Conservation (phyloP, 1,140 invertebrate genomes). For the Lutraria rhynchaena region DNA sequence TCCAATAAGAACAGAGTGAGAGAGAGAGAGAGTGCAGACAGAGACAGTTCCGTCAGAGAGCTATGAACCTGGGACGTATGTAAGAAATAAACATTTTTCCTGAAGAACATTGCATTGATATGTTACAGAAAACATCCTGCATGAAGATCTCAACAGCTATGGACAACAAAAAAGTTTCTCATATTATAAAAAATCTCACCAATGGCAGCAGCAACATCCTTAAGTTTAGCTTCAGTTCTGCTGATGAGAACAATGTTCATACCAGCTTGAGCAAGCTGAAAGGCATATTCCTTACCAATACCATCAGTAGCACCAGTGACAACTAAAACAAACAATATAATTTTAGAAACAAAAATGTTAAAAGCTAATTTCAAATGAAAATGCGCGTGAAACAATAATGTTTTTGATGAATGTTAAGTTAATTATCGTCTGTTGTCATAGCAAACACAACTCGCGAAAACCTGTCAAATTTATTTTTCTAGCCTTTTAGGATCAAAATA, state of each 20-base stretch:
- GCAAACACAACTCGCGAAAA: not conserved
- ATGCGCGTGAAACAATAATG: not conserved
- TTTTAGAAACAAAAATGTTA: slow-evolving; percentile 5
- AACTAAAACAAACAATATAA: slow-evolving; percentile 86
- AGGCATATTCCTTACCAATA: slow-evolving; percentile 93
- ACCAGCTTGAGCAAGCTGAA: slow-evolving; percentile 90
- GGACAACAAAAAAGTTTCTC: slow-evolving; percentile 77
- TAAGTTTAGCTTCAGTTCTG: slow-evolving; percentile 91
- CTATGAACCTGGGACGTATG: not conserved
- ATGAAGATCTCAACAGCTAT: slow-evolving; percentile 70
- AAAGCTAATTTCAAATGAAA: not conserved
- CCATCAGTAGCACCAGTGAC: slow-evolving; percentile 96
- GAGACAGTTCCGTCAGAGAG: not conserved
- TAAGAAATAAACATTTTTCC: not conserved
- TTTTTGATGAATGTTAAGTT: not conserved
- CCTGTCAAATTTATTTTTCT: not conserved
- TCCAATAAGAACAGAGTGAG: too few species aligned
- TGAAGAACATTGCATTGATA: not conserved
- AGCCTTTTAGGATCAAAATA: not conserved
- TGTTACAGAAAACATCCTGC: not conserved
- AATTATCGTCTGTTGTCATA: too few species aligned
- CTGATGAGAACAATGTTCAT: slow-evolving; percentile 95
- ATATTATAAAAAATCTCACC: slow-evolving; percentile 81
- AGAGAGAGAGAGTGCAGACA: too few species aligned
- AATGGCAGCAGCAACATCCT: slow-evolving; percentile 91